phyloP scores from a whole-genome alignment of 1,140 invertebrate species.

The Pseudachorutes palmiensis region DNA sequence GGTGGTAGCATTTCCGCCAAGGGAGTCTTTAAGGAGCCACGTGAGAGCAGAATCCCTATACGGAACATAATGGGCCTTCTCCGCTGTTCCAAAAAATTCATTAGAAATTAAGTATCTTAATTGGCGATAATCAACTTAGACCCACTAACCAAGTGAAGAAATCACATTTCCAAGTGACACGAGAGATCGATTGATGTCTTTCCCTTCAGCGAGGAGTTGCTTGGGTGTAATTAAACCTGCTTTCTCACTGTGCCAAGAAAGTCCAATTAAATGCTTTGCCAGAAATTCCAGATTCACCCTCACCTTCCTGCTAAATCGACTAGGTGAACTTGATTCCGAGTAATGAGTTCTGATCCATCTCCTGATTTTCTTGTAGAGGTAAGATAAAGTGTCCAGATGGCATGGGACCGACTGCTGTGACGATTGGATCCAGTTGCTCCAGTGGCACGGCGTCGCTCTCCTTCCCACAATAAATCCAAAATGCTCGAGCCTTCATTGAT shows the following conservation, averaged over 20 bases:
- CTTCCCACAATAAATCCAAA: constrained; percentile 46
- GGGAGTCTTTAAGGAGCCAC: constrained; percentile 61
- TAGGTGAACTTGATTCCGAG: constrained; percentile 52
- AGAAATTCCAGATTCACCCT: constrained; percentile 35
- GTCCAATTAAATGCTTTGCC: background rate
- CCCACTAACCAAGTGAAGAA: constrained; percentile 55
- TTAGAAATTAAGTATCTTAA: constrained; percentile 1
- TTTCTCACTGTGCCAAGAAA: constrained; percentile 39
- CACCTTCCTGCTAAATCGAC: constrained; percentile 60
- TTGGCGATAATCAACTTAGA: background rate
- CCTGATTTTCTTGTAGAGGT: constrained; percentile 39
- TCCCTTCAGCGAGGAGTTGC: constrained; percentile 59
- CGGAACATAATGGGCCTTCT: constrained; percentile 51
- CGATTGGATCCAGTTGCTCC: constrained; percentile 49
- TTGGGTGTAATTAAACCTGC: constrained; percentile 42
- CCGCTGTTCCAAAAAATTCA: constrained; percentile 20
- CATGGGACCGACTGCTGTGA: constrained; percentile 56
- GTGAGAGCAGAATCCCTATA: constrained; percentile 67
- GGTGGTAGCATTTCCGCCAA: constrained; percentile 57
- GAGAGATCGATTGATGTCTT: constrained; percentile 72
- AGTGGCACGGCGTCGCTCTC: constrained; percentile 46
- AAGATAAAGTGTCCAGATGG: constrained; percentile 50
- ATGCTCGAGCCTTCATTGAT: constrained; percentile 46
- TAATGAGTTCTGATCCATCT: constrained; percentile 25
- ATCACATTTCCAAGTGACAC: constrained; percentile 71